Evolutionary conservation across 2,113 vertebrate species (phyloP), one percentile per base, ranked within the genome.

Genomic region (Megatriorchis doriae): DNA sequence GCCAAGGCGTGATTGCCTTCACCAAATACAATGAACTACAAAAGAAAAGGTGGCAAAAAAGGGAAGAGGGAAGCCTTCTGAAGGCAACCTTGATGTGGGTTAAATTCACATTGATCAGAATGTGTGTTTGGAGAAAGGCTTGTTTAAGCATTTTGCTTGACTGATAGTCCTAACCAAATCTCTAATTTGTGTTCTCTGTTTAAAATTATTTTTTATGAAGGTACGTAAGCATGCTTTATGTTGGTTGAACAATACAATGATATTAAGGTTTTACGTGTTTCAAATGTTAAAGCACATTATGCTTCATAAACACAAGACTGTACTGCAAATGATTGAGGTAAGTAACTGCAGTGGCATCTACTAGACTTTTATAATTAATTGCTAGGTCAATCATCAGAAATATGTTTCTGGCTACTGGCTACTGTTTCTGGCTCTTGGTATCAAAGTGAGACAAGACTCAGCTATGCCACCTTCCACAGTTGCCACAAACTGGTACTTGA

Each of bases 1-100:
- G 26, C 5, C 5, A 66, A 29, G 0, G 1, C 4, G 20, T 78
- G 6, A 34, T 94, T 42, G 17, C 1, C 13, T 65, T 40, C 82
- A 40, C 4, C 27, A 71, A 55, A 62, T 43, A 38, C 3, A 53
- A 80, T 80, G 15, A 83, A n/a, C 29, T 79, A 19, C 4, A 45
- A 78, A 66, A 4, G 18, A 56, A 77, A 16, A 73, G 7, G 6
- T 22, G 40, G 8, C 25, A 72, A 83, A 91, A 67, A 87, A 48
- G 5, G 21, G 18, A 14, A 56, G 3, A 9, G 15, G 13, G 11
- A 77, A 80, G 7, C 3, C 19, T 62, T 56, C 26, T 19, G 8
- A 52, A 88, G 17, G 23, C 43, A 88, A 71, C 8, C 11, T n/a
- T 53, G 7, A 26, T 32, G 9, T 43, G 26, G 23, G 2, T 81